phyloP scores from a whole-genome alignment of 2,797 vertebrate species.

The Bovichtus diacanthus region DNA sequence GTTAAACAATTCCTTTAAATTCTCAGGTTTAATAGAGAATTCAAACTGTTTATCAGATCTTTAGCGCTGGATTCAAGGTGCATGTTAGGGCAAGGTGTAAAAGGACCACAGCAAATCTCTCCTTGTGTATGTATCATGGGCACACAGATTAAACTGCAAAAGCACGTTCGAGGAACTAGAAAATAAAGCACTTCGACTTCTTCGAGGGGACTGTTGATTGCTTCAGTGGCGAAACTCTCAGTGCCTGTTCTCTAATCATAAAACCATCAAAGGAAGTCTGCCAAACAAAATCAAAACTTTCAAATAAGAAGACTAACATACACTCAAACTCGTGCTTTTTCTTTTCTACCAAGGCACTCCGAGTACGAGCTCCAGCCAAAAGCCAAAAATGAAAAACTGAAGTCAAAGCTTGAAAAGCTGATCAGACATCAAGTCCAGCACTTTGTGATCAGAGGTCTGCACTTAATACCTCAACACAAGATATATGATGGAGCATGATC shows the following conservation, averaged over 20 bases:
- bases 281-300: conserved; percentile 18
- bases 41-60: neutral
- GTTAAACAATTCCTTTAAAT: neutral
- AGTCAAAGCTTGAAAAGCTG: conserved; percentile 3
- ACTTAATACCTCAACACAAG: conserved; percentile 15
- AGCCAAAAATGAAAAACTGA: conserved; percentile 4
- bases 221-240: neutral
- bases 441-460: conserved; percentile 22
- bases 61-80: neutral
- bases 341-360: conserved; percentile 48
- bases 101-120: neutral
- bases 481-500: neutral
- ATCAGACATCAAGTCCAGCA: conserved; percentile 25
- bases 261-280: neutral
- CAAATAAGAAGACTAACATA: conserved; percentile 13
- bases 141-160: conserved; percentile 17
- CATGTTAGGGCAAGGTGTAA: conserved; percentile 7
- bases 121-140: neutral
- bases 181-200: conserved; percentile 9
- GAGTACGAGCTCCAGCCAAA: conserved; percentile 22
- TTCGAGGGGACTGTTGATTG: conserved; percentile 1
- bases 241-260: neutral
- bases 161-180: conserved; percentile 22
- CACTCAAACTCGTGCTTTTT: conserved; percentile 31
- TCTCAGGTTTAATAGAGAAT: neutral